phyloP scores from a whole-genome alignment of 2,113 vertebrate genomes.

The Lota lota region DNA sequence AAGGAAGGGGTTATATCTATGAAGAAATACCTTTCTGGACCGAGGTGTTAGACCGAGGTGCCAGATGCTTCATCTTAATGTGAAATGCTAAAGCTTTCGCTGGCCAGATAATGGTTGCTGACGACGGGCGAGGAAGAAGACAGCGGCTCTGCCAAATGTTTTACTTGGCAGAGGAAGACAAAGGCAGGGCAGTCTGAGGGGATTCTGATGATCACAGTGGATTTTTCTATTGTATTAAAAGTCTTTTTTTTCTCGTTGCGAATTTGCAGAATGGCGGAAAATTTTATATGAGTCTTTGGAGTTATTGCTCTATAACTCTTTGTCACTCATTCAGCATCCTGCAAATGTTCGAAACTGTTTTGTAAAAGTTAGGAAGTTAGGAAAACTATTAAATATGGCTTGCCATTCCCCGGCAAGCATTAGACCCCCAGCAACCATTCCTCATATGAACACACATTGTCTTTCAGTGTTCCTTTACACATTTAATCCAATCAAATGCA shows the following conservation, averaged over 20 bases:
- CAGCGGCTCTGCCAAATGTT: neutral
- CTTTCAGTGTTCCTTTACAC: neutral
- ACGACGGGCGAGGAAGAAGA: neutral
- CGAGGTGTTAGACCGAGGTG: constrained; percentile 2
- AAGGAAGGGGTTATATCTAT: neutral
- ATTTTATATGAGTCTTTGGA: too few species aligned
- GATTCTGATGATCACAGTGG: neutral
- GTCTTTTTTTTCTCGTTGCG: too few species aligned
- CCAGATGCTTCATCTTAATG: neutral
- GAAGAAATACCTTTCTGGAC: constrained; percentile 10
- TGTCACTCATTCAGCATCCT: too few species aligned
- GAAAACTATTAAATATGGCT: too few species aligned
- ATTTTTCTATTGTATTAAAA: too few species aligned
- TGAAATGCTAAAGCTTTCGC: neutral
- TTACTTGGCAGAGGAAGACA: neutral
- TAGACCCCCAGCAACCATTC: too few species aligned
- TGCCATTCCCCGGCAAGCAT: too few species aligned
- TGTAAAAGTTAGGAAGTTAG: too few species aligned
- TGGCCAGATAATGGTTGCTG: neutral
- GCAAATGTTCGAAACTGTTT: too few species aligned
- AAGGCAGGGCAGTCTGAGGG: neutral
- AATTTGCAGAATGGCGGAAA: too few species aligned
- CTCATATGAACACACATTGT: too few species aligned
- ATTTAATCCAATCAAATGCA: constrained; percentile 33
- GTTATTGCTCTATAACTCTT: too few species aligned